Conservation (phyloP, 2,797 vertebrate genomes). For the Eurystomus glaucurus region DNA sequence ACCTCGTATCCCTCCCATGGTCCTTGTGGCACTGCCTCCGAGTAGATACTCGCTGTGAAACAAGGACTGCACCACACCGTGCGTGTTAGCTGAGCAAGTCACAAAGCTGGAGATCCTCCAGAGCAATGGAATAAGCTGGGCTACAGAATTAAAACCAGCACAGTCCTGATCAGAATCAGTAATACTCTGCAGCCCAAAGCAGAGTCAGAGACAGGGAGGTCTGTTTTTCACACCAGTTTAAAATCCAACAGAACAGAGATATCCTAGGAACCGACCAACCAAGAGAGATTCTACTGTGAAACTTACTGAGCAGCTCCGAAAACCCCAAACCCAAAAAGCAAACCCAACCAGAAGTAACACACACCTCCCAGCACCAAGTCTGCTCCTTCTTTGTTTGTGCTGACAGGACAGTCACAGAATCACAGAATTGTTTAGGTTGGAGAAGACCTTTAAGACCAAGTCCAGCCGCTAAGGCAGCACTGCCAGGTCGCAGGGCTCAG, state of each 20-base stretch:
- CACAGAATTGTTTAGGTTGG: too few species aligned
- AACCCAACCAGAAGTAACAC: not conserved
- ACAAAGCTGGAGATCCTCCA: not conserved
- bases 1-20: rapidly evolving
- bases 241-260: not conserved
- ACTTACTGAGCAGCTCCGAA: not conserved
- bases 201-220: not conserved
- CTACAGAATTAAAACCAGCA: not conserved
- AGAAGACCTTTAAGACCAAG: too few species aligned
- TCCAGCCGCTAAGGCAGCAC: too few species aligned
- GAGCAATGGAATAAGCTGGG: too few species aligned
- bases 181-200: not conserved
- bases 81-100: not conserved
- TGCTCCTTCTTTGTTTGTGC: too few species aligned
- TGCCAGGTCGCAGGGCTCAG: too few species aligned
- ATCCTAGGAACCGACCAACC: not conserved
- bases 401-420: not conserved
- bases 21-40: rapidly evolving
- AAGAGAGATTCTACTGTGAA: not conserved
- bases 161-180: rapidly evolving
- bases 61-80: not conserved
- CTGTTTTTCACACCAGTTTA: not conserved
- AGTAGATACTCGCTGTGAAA: rapidly evolving
- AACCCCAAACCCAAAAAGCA: not conserved
- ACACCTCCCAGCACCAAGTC: not conserved